Evolutionary conservation across 2,888 invertebrate species (phyloP).

Genomic region (Scaptomyza tumidula): DNA sequence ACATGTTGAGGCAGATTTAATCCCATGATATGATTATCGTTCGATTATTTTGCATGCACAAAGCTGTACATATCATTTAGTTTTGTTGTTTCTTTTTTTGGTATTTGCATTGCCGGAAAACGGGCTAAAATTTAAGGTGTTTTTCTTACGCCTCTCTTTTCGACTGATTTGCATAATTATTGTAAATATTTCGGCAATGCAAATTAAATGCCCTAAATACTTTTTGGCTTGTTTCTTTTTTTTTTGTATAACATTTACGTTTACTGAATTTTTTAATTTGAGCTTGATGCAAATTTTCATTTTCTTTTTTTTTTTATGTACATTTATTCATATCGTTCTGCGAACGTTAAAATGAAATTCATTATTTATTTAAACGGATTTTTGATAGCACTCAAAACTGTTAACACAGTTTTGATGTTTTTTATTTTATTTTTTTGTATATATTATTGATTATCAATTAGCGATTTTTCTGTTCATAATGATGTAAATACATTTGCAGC

Average conservation of each 20-base stretch:
- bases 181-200: conserved; percentile 52
- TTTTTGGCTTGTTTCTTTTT: neutral
- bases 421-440: neutral
- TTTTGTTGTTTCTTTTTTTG: neutral
- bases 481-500: conserved; percentile 8
- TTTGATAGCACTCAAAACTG: conserved; percentile 10
- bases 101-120: conserved; percentile 33
- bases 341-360: conserved; percentile 3
- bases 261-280: conserved; percentile 22
- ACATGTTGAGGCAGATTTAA: conserved; percentile 8
- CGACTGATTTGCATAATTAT: conserved; percentile 47
- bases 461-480: neutral
- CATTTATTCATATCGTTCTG: conserved; percentile 18
- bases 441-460: no score
- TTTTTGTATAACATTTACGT: conserved; percentile 22
- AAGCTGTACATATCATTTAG: conserved; percentile 28
- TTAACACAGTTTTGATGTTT: neutral
- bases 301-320: conserved; percentile 13
- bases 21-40: conserved; percentile 33
- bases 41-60: conserved; percentile 49
- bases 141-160: conserved; percentile 35
- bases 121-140: conserved; percentile 46
- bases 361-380: conserved; percentile 3
- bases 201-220: conserved; percentile 26
- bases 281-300: conserved; percentile 2